Percentiles rank a stretch among this genome's conserved stretches.
Evolutionary conservation across 2,888 invertebrate species (phyloP).

Genomic region (Drosophila stalkeri): DNA sequence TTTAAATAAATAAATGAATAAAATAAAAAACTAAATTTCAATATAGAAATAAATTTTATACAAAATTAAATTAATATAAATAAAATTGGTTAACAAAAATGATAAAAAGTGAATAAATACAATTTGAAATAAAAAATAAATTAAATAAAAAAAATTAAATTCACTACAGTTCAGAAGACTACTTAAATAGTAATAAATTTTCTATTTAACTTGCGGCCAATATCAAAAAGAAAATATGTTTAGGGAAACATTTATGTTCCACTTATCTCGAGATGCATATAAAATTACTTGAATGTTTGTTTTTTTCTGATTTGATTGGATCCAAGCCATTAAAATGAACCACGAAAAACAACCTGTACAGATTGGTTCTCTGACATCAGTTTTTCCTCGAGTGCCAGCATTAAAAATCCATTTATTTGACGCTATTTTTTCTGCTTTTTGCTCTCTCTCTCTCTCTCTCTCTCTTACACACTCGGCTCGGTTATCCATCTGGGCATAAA

Average conservation of each 20-base stretch:
- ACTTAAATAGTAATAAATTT: background rate
- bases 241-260: background rate
- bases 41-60: background rate
- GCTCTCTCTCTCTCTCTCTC: background rate
- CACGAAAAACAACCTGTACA: constrained; percentile 21
- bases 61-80: background rate
- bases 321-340: constrained; percentile 1
- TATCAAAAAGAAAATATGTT: background rate
- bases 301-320: constrained; percentile 7
- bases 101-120: no score
- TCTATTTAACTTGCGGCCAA: background rate
- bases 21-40: background rate
- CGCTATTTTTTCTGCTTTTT: constrained; percentile 5
- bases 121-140: no score
- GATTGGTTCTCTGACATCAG: constrained; percentile 37
- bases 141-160: no score
- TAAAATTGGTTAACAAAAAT: no score
- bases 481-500: constrained; percentile 32
- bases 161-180: background rate
- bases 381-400: constrained; percentile 45
- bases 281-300: constrained; percentile 11
- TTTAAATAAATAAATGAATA: background rate
- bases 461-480: background rate
- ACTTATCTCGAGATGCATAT: background rate
- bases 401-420: constrained; percentile 41